Evolutionary conservation across 2,113 vertebrate species (phyloP).

Genomic region (Picathartes gymnocephalus): DNA sequence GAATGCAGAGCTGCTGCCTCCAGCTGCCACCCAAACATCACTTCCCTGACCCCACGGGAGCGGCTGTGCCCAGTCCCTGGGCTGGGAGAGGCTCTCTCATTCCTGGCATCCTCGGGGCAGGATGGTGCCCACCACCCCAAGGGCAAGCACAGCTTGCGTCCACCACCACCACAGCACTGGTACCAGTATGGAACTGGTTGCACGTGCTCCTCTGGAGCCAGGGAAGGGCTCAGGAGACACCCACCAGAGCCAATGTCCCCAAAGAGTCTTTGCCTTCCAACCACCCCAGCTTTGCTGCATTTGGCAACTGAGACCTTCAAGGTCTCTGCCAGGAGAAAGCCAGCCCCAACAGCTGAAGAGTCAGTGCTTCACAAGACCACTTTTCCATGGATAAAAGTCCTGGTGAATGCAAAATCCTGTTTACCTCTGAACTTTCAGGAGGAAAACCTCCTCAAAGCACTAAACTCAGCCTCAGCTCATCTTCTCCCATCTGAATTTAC

Average conservation of each 20-base stretch:
- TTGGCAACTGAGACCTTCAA: not conserved
- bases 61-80: not conserved
- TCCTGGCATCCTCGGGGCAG: not conserved
- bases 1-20: not conserved
- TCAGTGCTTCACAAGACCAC: not conserved
- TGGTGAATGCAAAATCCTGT: not conserved
- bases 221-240: too few species aligned
- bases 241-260: not conserved
- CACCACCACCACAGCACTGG: not conserved
- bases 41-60: not conserved
- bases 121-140: not conserved
- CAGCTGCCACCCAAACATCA: not conserved
- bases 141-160: not conserved
- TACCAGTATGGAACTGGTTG: not conserved
- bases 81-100: not conserved
- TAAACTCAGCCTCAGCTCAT: not conserved
- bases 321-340: not conserved
- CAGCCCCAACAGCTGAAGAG: not conserved
- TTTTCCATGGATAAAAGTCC: not conserved
- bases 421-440: not conserved
- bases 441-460: not conserved
- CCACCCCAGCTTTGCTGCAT: not conserved
- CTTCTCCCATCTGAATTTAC: not conserved
- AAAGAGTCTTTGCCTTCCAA: not conserved
- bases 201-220: not conserved